These are phyloP conservation scores for Melanostoma mellinum DNA, from an alignment of 2,888 invertebrate species.

Conservation along the genomic window DNA sequence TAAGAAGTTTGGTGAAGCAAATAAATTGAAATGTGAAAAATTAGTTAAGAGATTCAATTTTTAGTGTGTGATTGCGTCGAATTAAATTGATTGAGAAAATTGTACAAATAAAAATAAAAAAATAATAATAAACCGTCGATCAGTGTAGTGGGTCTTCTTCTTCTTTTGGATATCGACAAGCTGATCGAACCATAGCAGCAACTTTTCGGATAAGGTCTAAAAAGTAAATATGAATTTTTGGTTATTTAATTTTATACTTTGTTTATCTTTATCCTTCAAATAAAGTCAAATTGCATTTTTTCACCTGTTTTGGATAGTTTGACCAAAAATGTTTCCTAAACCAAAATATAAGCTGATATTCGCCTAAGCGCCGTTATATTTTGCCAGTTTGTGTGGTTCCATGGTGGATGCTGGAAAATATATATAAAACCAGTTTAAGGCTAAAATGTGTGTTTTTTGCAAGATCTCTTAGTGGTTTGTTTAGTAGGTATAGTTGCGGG, in stretches of 20 bases:
- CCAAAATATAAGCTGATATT: conserved; percentile 20
- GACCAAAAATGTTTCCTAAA: conserved; percentile 43
- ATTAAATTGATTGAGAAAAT: no score
- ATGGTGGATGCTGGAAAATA: conserved; percentile 12
- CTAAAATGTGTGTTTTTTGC: conserved; percentile 57
- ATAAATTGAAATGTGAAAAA: conserved; percentile 58
- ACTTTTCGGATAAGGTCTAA: conserved; percentile 59
- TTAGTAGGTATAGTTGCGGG: not conserved
- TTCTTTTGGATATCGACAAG: conserved; percentile 51
- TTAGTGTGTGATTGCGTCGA: not conserved
- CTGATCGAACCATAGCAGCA: conserved; percentile 33
- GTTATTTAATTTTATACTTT: not conserved
- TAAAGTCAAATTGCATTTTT: conserved; percentile 62
- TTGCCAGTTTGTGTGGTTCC: conserved; percentile 29
- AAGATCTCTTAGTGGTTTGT: conserved; percentile 18
- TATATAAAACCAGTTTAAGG: conserved; percentile 57
- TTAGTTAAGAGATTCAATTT: conserved; percentile 5
- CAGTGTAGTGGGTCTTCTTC: conserved; percentile 5
- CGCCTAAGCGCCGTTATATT: conserved; percentile 56
- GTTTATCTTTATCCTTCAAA: conserved; percentile 36
- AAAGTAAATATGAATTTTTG: conserved; percentile 44
- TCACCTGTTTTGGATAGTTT: not conserved
- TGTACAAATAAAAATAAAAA: conserved; percentile 6
- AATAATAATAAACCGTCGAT: not conserved
- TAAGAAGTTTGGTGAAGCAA: conserved; percentile 33